Conservation (phyloP, 1,140 invertebrate species). For the Drosophila orosa region DNA sequence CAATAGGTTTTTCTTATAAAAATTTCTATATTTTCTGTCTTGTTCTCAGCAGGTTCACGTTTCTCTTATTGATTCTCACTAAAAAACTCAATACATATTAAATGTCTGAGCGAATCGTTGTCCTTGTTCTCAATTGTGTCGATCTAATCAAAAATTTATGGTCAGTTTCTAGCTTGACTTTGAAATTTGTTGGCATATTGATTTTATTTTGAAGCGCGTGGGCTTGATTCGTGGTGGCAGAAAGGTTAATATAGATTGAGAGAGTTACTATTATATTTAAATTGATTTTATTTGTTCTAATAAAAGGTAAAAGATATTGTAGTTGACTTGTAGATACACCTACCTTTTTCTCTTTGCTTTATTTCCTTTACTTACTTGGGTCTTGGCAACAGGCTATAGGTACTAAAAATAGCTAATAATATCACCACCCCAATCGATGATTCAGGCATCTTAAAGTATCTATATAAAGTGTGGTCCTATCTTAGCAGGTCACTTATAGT, state of each 20-base stretch:
- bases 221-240: neutral
- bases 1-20: slow-evolving; percentile 8
- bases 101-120: slow-evolving; percentile 27
- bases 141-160: slow-evolving; percentile 44
- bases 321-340: neutral
- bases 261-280: neutral
- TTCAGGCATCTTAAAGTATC: slow-evolving; percentile 14
- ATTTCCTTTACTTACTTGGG: neutral
- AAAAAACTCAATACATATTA: slow-evolving; percentile 9
- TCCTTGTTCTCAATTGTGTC: slow-evolving; percentile 56
- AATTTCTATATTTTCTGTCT: neutral
- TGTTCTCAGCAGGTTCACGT: neutral
- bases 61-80: slow-evolving; percentile 11
- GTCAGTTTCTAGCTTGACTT: slow-evolving; percentile 31
- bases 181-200: slow-evolving; percentile 47
- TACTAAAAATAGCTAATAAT: neutral
- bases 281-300: neutral
- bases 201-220: slow-evolving; percentile 18
- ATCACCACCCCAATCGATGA: slow-evolving; percentile 11
- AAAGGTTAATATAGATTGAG: neutral
- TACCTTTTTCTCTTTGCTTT: too few species aligned
- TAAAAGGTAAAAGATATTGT: neutral
- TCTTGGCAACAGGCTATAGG: slow-evolving; percentile 1
- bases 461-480: slow-evolving; percentile 8
- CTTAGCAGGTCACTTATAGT: slow-evolving; percentile 8